Evolutionary conservation across 1,140 invertebrate genomes (phyloP).

Genomic region (Xylocopa sonorina): DNA sequence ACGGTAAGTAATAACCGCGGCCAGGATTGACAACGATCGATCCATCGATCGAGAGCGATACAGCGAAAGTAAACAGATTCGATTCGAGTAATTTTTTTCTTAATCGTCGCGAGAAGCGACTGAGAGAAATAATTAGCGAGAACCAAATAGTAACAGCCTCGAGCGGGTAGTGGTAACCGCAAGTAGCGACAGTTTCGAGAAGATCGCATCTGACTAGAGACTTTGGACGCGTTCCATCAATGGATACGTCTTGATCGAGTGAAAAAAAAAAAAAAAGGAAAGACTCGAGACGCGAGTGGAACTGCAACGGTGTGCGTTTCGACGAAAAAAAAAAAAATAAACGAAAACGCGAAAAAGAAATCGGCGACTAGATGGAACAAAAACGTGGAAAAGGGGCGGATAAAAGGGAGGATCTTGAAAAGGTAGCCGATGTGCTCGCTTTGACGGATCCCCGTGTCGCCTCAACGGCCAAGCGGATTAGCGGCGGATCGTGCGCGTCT

Average conservation of each 20-base stretch:
- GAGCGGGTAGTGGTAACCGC: too few species aligned
- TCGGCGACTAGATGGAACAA: constrained; percentile 21
- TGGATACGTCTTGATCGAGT: too few species aligned
- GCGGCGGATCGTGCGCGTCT: constrained; percentile 61
- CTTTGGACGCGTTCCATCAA: too few species aligned
- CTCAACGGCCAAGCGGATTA: constrained; percentile 71
- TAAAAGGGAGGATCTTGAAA: constrained; percentile 52
- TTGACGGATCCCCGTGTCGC: constrained; percentile 74
- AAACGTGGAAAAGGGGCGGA: background rate
- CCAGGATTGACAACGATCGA: background rate
- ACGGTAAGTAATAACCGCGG: background rate
- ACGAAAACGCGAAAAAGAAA: background rate
- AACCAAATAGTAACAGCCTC: too few species aligned
- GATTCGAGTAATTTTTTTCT: too few species aligned
- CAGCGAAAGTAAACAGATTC: too few species aligned
- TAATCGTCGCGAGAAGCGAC: too few species aligned
- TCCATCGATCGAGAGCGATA: background rate
- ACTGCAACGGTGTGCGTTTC: too few species aligned
- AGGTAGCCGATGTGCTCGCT: constrained; percentile 63
- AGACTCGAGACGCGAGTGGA: too few species aligned
- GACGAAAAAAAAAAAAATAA: background rate
- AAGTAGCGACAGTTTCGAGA: too few species aligned
- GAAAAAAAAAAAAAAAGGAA: background rate
- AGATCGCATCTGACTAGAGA: too few species aligned
- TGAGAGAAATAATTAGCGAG: too few species aligned